A percentile compares a stretch with the other conserved stretches of the same genome.
Conservation (phyloP, 2,888 invertebrate genomes). For the Dynastes hyllus region DNA sequence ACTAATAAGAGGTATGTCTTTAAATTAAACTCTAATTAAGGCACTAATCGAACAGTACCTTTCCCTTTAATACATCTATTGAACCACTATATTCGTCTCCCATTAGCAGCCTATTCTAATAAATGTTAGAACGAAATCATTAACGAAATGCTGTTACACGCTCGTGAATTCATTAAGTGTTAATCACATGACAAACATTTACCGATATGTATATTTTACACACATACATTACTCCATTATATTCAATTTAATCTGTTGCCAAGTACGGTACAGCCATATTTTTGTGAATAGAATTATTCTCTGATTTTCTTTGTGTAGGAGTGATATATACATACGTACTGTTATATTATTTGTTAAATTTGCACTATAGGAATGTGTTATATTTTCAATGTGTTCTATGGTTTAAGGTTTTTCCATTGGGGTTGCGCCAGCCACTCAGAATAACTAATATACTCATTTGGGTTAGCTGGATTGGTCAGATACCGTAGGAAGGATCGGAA, state of each 20-base stretch:
- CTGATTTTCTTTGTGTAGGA: neutral
- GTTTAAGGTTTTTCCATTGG: too few species aligned
- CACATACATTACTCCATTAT: neutral
- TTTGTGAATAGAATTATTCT: neutral
- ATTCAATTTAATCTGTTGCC: neutral
- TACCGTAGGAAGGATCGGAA: too few species aligned
- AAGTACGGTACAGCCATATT: neutral
- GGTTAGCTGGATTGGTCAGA: too few species aligned
- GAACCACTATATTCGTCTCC: neutral
- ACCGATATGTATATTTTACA: neutral
- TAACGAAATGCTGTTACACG: conserved; percentile 25
- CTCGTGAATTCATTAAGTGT: conserved; percentile 23
- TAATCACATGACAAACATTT: conserved; percentile 17
- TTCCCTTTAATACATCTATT: too few species aligned
- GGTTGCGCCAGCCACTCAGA: too few species aligned
- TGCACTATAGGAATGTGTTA: neutral
- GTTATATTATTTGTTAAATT: neutral
- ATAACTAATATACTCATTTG: too few species aligned
- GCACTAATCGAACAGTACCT: too few species aligned
- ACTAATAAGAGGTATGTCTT: too few species aligned
- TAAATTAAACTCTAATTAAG: too few species aligned
- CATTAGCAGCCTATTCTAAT: neutral
- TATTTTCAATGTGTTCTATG: too few species aligned
- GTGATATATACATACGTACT: neutral
- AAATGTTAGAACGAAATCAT: conserved; percentile 5